phyloP scores from a whole-genome alignment of 2,888 invertebrate species.

The Diarsia rubi region DNA sequence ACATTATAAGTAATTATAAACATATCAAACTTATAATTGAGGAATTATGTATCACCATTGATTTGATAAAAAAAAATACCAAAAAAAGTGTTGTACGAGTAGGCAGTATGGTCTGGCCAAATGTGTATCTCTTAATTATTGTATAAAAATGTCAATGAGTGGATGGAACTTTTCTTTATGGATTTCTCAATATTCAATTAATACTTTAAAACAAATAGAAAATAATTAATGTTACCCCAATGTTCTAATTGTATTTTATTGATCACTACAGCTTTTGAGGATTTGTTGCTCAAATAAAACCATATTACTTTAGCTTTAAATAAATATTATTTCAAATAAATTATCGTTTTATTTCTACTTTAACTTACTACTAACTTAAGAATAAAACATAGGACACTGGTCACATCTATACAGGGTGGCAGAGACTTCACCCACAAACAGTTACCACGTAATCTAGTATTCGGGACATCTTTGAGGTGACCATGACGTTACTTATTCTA shows the following conservation, averaged over 20 bases:
- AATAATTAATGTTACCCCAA: constrained; percentile 8
- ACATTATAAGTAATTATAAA: constrained; percentile 17
- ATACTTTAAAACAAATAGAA: not conserved
- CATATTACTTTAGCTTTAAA: constrained; percentile 46
- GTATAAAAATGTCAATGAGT: not conserved
- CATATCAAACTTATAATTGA: constrained; percentile 33
- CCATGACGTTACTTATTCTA: too few relatives aligned
- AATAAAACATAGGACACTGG: not conserved
- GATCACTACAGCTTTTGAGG: constrained; percentile 14
- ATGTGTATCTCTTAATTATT: not conserved
- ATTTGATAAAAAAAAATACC: not conserved
- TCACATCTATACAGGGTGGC: not conserved
- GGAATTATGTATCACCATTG: not conserved
- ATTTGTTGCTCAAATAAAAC: constrained; percentile 52
- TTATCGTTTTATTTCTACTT: constrained; percentile 43
- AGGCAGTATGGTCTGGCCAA: not conserved
- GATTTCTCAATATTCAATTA: not conserved
- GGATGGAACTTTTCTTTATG: not conserved
- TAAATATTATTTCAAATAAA: constrained; percentile 57
- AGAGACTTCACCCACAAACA: not conserved
- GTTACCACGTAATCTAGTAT: not conserved
- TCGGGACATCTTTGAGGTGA: too few relatives aligned
- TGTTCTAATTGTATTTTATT: not conserved
- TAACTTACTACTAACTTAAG: not conserved
- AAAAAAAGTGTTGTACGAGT: not conserved